Evolutionary conservation across 1,140 invertebrate genomes (phyloP).

Genomic region (Heliconius melpomene): DNA sequence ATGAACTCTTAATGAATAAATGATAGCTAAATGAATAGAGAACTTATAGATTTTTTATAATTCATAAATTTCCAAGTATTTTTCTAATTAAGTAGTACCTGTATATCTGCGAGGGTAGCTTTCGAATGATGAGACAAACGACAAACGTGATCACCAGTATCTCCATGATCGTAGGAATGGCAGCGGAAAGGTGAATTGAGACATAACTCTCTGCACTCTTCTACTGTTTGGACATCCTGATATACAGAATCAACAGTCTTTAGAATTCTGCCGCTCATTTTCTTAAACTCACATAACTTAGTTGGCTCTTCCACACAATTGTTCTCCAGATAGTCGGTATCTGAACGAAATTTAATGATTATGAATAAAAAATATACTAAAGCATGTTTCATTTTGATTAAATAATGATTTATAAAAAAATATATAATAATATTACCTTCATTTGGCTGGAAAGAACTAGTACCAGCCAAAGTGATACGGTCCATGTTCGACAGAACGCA

Average conservation of each 20-base stretch:
- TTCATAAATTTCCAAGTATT: no score
- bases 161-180: constrained; percentile 96
- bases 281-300: constrained; percentile 96
- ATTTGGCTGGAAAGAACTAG: constrained; percentile 86
- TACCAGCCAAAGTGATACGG: constrained; percentile 91
- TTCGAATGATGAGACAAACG: constrained; percentile 94
- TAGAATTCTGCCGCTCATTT: constrained; percentile 91
- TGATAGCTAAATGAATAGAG: no score
- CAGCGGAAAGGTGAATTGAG: constrained; percentile 93
- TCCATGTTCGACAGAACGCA: constrained; percentile 95
- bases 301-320: constrained; percentile 95
- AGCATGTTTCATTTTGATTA: constrained; percentile 10
- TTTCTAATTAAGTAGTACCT: constrained; percentile 77
- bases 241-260: constrained; percentile 97
- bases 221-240: constrained; percentile 92
- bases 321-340: constrained; percentile 92
- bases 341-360: constrained; percentile 46
- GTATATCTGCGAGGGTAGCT: constrained; percentile 93
- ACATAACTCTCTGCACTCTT: constrained; percentile 93
- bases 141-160: constrained; percentile 95
- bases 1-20: no score
- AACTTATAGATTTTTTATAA: no score
- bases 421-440: constrained; percentile 77
- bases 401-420: constrained; percentile 19
- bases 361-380: neutral